Conservation (phyloP, 2,888 invertebrate species). For the Agonopterix heracliana region DNA sequence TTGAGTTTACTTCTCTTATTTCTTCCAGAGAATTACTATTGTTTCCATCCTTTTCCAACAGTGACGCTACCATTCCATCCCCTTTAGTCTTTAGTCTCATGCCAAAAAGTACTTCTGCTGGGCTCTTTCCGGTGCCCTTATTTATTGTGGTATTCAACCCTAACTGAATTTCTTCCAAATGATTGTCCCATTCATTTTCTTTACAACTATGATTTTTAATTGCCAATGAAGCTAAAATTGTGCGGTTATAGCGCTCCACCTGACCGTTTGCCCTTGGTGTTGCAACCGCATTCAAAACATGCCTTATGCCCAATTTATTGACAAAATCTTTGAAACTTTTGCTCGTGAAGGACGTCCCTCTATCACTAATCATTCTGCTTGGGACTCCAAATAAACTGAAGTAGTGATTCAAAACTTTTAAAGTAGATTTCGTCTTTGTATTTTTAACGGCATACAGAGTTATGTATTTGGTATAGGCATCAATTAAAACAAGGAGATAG, state of each 20-base stretch:
- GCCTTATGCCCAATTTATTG: not conserved
- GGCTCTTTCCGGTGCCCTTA: not conserved
- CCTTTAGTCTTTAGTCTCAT: not conserved
- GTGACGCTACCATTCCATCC: not conserved
- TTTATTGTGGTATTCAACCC: not conserved
- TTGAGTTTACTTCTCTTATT: slow-evolving; percentile 1
- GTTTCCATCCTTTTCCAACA: not conserved
- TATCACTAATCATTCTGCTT: slow-evolving; percentile 2
- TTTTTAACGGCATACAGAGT: slow-evolving; percentile 5
- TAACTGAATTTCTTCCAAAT: not conserved
- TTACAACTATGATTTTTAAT: not conserved
- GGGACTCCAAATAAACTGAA: slow-evolving; percentile 2
- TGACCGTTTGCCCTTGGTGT: slow-evolving; percentile 12
- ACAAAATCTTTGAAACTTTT: slow-evolving; percentile 2
- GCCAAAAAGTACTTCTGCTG: not conserved
- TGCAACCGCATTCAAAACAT: slow-evolving; percentile 6
- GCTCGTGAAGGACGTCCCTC: slow-evolving; percentile 2
- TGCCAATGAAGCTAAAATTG: slow-evolving; percentile 5
- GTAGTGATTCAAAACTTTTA: slow-evolving; percentile 5
- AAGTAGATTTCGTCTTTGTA: slow-evolving; percentile 8
- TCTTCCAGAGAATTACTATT: not conserved
- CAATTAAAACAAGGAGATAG: slow-evolving; percentile 11
- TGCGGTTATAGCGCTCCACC: slow-evolving; percentile 7
- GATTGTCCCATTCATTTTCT: slow-evolving; percentile 6
- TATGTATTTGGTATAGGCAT: slow-evolving; percentile 12